Evolutionary conservation across 2,113 vertebrate species (phyloP), one percentile per base, ranked within the genome.

Genomic region (Rousettus leschenaultii): DNA sequence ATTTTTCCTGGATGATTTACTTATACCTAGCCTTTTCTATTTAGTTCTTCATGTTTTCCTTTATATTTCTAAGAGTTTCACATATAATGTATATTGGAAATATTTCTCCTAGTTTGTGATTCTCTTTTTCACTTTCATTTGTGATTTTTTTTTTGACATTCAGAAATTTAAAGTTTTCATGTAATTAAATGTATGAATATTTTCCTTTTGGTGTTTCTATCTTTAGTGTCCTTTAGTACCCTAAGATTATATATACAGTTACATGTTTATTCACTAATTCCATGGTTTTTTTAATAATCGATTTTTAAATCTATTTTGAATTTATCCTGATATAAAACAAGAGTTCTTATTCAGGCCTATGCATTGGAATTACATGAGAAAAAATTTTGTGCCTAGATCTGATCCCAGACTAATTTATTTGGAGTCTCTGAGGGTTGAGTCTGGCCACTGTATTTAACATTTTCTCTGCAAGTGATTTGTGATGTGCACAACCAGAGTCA

Each of bases 181-280:
- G 3, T 65, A 28, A 16, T 48, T 70, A 86, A 78, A 43, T 63
- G 35, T 77, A 19, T 57, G 45, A 68, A 18, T 65, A 51, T 82
- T 91, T 89, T 93, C 33, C 53, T 86, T 86, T 66, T 70, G 28
- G 28, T 18, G 6, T 95, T 92, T 82, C 73, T 80, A 30, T 16
- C 51, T 68, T 40, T 75, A 53, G 18, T 74, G 13, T 77, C 85
- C 71, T 82, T 65, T 45, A 82, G 13, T n/a, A 55, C 33, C 3
- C n/a, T 26, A 45, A 51, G 30, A 89, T 83, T 82, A 40, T 19
- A 43, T 45, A 30, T 53, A 48, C 35, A 53, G 66, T 78, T 90
- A 22, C 45, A n/a, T 59, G 89, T 91, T 96, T 86, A 79, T 51
- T 97, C 24, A 82, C 35, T 89, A 91, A 85, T 91, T 65, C 18